These are phyloP conservation scores for Priapulus caudatus DNA, from an alignment of 2,888 invertebrate species.

Conservation along the genomic window DNA sequence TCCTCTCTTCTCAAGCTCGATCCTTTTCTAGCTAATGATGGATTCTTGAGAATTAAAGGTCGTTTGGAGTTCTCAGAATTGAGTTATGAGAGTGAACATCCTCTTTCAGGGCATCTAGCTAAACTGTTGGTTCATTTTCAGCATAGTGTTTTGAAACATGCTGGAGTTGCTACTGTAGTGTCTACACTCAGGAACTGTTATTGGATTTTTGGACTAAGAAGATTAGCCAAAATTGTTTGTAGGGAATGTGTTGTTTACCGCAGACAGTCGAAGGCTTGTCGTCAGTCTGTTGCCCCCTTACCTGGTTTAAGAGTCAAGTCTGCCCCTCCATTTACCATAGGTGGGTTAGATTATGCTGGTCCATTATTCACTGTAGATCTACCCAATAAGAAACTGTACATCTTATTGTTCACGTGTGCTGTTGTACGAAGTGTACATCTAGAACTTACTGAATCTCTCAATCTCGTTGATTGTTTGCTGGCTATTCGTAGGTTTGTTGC, in stretches of 20 bases:
- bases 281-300: slow-evolving; percentile 6
- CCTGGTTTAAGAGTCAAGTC: slow-evolving; percentile 1
- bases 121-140: neutral
- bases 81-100: neutral
- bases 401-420: slow-evolving; percentile 11
- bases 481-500: slow-evolving; percentile 8
- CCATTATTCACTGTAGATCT: slow-evolving; percentile 6
- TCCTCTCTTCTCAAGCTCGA: neutral
- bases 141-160: neutral
- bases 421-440: slow-evolving; percentile 10
- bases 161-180: neutral
- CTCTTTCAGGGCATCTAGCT: neutral
- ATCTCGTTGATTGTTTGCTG: slow-evolving; percentile 4
- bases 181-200: neutral
- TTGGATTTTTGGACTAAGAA: neutral
- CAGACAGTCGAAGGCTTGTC: neutral
- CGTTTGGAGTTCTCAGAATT: neutral
- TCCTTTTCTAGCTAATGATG: neutral
- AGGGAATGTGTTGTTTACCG: slow-evolving; percentile 5
- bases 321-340: slow-evolving; percentile 8
- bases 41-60: neutral
- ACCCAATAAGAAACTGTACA: slow-evolving; percentile 7
- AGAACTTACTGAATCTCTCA: slow-evolving; percentile 8
- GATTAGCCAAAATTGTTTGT: neutral
- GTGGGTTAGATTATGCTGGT: slow-evolving; percentile 10